Percentiles rank a stretch among this genome's conserved stretches.
phyloP scores from a whole-genome alignment of 2,888 invertebrate species.

The Sinhomidia bicolor region DNA sequence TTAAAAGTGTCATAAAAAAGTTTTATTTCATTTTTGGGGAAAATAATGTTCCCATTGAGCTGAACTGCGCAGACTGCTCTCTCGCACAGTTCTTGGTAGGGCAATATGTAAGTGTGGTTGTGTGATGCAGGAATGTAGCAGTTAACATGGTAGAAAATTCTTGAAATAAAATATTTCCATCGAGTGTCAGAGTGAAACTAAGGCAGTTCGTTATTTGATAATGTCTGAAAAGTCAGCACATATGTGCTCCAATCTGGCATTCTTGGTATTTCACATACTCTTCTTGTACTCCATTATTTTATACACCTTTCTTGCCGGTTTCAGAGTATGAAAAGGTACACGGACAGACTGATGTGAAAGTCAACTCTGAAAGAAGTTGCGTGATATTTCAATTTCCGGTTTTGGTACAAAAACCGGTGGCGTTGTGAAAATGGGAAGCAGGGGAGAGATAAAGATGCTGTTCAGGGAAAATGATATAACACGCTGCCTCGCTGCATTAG shows the following conservation, averaged over 20 bases:
- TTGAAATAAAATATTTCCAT: not conserved
- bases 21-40: conserved; percentile 22
- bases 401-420: conserved; percentile 9
- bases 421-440: conserved; percentile 61
- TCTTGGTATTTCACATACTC: conserved; percentile 29
- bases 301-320: not conserved
- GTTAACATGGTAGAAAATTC: conserved; percentile 21
- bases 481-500: not conserved
- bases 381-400: conserved; percentile 77
- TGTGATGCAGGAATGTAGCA: conserved; percentile 1
- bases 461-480: conserved; percentile 24
- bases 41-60: conserved; percentile 11
- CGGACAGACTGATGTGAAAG: conserved; percentile 18
- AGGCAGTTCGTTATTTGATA: conserved; percentile 46
- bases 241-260: conserved; percentile 56
- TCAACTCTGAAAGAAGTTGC: conserved; percentile 66
- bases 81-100: not conserved
- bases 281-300: not conserved
- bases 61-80: not conserved
- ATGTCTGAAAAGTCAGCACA: conserved; percentile 29
- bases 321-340: not conserved
- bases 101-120: not conserved
- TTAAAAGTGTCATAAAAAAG: conserved; percentile 56
- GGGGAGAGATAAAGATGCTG: conserved; percentile 65
- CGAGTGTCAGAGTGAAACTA: not conserved